A percentile compares a stretch with the other conserved stretches of the same genome.
Evolutionary conservation across 1,140 invertebrate genomes (phyloP).

Genomic region (Archivesica marissinica): DNA sequence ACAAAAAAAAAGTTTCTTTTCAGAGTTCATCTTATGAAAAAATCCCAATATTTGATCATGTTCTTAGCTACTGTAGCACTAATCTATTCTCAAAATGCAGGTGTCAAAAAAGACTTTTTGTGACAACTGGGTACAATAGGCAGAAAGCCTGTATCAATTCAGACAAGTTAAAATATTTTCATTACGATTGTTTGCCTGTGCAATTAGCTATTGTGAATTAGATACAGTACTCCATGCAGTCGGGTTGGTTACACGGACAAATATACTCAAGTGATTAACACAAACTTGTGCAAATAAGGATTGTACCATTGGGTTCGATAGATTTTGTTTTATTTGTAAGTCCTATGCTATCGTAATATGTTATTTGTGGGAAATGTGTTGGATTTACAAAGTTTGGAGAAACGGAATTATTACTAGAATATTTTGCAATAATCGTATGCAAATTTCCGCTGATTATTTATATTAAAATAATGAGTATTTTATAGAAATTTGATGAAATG

Average conservation of each 20-base stretch:
- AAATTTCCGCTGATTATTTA: too few relatives aligned
- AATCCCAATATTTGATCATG: conserved; percentile 25
- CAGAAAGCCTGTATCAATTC: conserved; percentile 46
- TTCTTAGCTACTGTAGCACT: conserved; percentile 7
- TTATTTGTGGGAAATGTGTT: too few relatives aligned
- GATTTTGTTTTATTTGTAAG: too few relatives aligned
- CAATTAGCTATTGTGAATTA: conserved; percentile 48
- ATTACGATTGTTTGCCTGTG: conserved; percentile 44
- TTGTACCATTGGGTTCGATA: background rate
- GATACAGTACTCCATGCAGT: conserved; percentile 1
- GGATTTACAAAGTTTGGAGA: too few relatives aligned
- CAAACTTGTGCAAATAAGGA: background rate
- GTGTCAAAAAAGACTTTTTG: conserved; percentile 53
- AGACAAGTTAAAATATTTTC: conserved; percentile 52
- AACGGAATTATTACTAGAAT: too few relatives aligned
- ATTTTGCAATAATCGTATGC: too few relatives aligned
- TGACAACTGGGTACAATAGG: conserved; percentile 14
- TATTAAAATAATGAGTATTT: too few relatives aligned
- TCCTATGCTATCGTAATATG: too few relatives aligned
- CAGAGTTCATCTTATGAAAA: background rate
- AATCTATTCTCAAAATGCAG: conserved; percentile 43
- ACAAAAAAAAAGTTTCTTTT: conserved; percentile 23
- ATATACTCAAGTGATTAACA: conserved; percentile 13
- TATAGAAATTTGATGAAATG: too few relatives aligned
- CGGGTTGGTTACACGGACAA: conserved; percentile 4